Evolutionary conservation across 2,797 vertebrate species (phyloP), one percentile per base, ranked within the genome.

Genomic region (Decapterus maruadsi): DNA sequence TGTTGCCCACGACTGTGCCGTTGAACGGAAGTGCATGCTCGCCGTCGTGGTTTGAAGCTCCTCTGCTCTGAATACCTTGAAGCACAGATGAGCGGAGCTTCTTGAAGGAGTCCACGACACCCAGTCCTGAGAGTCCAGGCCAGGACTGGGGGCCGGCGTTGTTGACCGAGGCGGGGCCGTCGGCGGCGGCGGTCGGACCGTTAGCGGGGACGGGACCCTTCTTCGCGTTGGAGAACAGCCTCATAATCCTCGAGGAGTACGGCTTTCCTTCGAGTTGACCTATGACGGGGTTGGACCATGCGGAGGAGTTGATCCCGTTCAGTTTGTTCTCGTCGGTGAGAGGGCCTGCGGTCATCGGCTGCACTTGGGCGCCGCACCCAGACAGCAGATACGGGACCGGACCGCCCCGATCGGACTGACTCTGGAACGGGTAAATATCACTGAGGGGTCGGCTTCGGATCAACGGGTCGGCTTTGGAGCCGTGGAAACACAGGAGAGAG

Each of bases 101-200:
- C 90, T 98, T 99, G 82, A 99, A 99, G 55, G 97, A 98, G n/a
- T 97, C 97, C 94, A 98, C 95, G 80, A 98, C 97, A 46, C 93
- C 96, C 34, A 98, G 92, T 58, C 96, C 96, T 56, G 97, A 92
- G 40, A 98, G 93, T 14, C 96, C 95, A 8, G 96, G 93, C 97
- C 96, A 97, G 0, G 96, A 92, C 65, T 97, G 96, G 0, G 96
- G 89, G 68, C 55, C 46, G 0, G 43, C 22, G 59, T 43, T 66
- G 59, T 66, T 89, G 57, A 93, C 61, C 0, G 95, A 94, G 58
- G 81, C 87, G 26, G 95, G 92, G 79, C 94, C 77, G 22, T 97
- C 96, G 0, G 66, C 4, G 42, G 61, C 96, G 0, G 66, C 4
- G 42, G 61, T 12, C 16, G 68, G 57, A 79, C 76, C 79, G n/a